Conservation (phyloP, 2,113 vertebrate species). For the Sardina pilchardus region DNA sequence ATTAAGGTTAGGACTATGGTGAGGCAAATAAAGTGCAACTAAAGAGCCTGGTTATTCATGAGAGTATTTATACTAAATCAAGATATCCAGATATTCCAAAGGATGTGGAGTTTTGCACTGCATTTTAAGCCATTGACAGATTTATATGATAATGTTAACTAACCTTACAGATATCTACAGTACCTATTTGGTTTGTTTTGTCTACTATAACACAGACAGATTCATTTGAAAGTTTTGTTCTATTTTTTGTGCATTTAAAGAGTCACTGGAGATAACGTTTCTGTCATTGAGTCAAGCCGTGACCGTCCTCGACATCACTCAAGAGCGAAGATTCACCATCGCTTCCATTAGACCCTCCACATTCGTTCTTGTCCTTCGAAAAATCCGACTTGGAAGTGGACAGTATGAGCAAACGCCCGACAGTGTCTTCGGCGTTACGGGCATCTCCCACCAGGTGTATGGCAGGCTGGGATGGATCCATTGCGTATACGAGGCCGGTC, state of each 20-base stretch:
- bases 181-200: conserved; percentile 50
- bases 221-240: conserved; percentile 14
- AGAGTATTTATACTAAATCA: neutral
- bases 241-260: neutral
- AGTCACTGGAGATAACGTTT: neutral
- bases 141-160: neutral
- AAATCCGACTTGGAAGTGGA: conserved; percentile 57
- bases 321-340: conserved; percentile 74
- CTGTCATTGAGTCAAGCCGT: conserved; percentile 54
- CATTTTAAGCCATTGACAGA: neutral
- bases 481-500: conserved; percentile 34
- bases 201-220: conserved; percentile 48
- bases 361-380: conserved; percentile 49
- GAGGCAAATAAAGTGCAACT: conserved; percentile 72
- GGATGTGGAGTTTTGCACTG: neutral
- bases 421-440: conserved; percentile 42
- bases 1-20: conserved; percentile 45
- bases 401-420: conserved; percentile 66
- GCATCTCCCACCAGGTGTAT: conserved; percentile 41
- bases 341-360: conserved; percentile 61
- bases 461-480: conserved; percentile 28
- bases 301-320: conserved; percentile 72
- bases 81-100: neutral
- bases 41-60: conserved; percentile 28
- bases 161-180: neutral